Base-by-base conservation (phyloP, 2,888 invertebrate genomes). In the Pyrrhia umbra region DNA sequence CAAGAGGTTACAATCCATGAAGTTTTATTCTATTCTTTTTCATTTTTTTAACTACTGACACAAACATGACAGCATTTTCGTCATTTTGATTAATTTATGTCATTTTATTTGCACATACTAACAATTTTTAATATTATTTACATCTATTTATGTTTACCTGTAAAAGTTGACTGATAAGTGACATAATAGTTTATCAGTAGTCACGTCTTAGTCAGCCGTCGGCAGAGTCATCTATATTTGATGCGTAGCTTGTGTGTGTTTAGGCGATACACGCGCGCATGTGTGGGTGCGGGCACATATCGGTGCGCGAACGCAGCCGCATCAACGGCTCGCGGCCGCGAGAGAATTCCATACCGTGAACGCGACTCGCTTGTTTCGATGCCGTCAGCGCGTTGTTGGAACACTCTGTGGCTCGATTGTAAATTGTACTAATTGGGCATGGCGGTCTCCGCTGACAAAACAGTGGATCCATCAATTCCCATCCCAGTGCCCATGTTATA, bases 351-450 rank as follows among this genome's bases (percentile, higher is more conserved):
- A 89, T 89, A 91, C 86, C 90, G 92, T 92, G 94, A 93, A 92
- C 93, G 92, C 92, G 88, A 86, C 91, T 89, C 82, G 88, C 86
- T 90, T 89, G 91, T 90, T 92, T 89, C 90, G 87, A 92, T 91
- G 89, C 91, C 90, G 93, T 91, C 92, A 92, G 92, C 91, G 90
- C 91, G 91, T 88, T 87, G 86, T 91, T 89, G 88, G 88, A 89
- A 90, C 88, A 88, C 88, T 88, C 88, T 90, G 90, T 90, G 90
- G 83, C 81, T 80, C 86, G 86, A 87, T 92, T 92, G 90, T 94
- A 92, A 94, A 94, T 93, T 93, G 90, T 92, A 89, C 93, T 94
- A 94, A 94, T 94, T 93, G 91, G 90, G 88, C 81, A 92, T 92
- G 92, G 91, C 93, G 92, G 92, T 88, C 90, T 90, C 79, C 81